phyloP scores from a whole-genome alignment of 2,113 vertebrate genomes.

The Channa argus region DNA sequence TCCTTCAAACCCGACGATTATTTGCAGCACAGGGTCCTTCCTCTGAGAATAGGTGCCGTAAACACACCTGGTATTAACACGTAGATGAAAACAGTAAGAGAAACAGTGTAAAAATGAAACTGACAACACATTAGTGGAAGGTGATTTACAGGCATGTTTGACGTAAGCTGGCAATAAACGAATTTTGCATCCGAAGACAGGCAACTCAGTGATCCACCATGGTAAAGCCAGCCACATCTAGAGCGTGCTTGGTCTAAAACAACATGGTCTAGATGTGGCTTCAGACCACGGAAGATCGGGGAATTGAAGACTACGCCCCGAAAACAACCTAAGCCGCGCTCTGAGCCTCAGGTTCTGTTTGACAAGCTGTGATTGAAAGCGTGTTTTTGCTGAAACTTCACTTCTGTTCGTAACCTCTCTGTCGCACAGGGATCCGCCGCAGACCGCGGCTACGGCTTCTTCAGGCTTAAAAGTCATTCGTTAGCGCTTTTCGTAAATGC shows the following conservation, averaged over 20 bases:
- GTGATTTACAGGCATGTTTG: conserved; percentile 27
- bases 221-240: too few species aligned
- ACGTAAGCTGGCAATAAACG: conserved; percentile 27
- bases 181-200: conserved; percentile 2
- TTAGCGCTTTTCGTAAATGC: conserved; percentile 17
- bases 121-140: neutral
- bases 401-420: conserved; percentile 25
- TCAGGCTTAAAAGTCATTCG: neutral
- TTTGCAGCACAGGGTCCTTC: conserved; percentile 68
- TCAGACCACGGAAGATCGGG: conserved; percentile 24
- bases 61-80: neutral
- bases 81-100: neutral
- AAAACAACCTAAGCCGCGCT: conserved; percentile 12
- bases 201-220: conserved; percentile 4
- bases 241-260: too few species aligned
- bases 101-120: neutral
- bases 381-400: neutral
- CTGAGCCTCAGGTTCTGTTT: neutral
- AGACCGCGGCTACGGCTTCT: neutral
- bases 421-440: neutral
- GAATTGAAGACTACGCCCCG: conserved; percentile 25
- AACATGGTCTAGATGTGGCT: conserved; percentile 25
- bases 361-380: neutral
- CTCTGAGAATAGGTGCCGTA: conserved; percentile 58
- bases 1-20: conserved; percentile 73